A percentile compares a stretch with the other conserved stretches of the same genome.
Evolutionary conservation across 2,113 vertebrate genomes (phyloP).

Genomic region (Xyrauchen texanus): DNA sequence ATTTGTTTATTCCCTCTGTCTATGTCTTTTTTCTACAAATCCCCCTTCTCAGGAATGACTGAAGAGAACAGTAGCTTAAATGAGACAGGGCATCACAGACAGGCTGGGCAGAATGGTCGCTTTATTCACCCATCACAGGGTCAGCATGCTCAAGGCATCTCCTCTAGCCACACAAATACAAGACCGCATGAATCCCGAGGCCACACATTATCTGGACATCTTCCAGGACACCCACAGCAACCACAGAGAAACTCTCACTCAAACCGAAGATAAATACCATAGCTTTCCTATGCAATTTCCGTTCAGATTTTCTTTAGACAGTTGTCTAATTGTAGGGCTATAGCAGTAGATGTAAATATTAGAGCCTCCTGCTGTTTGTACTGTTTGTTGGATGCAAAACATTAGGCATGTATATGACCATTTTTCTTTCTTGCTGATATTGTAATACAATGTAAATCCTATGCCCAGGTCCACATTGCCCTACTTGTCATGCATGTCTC

Average conservation of each 20-base stretch:
- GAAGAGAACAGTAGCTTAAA: slow-evolving; percentile 11
- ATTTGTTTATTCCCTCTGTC: too few relatives aligned
- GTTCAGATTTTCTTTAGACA: too few relatives aligned
- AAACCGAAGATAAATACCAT: slow-evolving; percentile 31
- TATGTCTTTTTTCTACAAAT: not conserved
- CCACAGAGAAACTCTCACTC: slow-evolving; percentile 55
- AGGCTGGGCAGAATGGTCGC: not conserved
- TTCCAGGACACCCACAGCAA: slow-evolving; percentile 66
- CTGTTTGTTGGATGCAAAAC: too few relatives aligned
- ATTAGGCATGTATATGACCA: not conserved
- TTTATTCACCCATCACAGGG: slow-evolving; percentile 28
- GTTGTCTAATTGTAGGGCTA: too few relatives aligned
- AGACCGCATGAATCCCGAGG: slow-evolving; percentile 60
- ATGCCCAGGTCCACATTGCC: not conserved
- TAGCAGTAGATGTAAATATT: too few relatives aligned
- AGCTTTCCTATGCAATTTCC: not conserved
- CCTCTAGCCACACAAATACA: slow-evolving; percentile 54
- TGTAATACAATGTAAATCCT: not conserved
- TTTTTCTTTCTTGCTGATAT: not conserved
- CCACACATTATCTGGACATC: slow-evolving; percentile 47
- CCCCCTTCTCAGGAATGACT: slow-evolving; percentile 55
- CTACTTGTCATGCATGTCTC: not conserved
- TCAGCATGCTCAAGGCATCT: slow-evolving; percentile 44
- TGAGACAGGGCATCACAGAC: slow-evolving; percentile 51
- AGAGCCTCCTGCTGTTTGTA: too few relatives aligned